These are phyloP conservation scores for Sylvilagus bachmani DNA, from an alignment of 2,113 vertebrate genomes.

Conservation along the genomic window DNA sequence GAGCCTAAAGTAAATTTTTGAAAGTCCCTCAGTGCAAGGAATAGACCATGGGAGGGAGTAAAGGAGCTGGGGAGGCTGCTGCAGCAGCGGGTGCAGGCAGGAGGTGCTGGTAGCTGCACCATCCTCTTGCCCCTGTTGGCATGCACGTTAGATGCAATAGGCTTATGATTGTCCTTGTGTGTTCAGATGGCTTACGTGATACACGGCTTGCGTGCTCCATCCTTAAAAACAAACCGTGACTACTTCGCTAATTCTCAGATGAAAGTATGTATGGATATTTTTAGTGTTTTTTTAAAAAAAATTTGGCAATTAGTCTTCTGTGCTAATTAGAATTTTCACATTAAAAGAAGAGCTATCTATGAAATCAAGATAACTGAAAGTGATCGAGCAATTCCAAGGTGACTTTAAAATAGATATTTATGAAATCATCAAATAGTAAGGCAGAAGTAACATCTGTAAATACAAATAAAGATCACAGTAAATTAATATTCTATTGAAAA, in stretches of 20 bases:
- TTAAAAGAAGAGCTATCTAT: neutral
- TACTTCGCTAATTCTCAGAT: neutral
- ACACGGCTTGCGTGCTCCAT: neutral
- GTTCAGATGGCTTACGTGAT: neutral
- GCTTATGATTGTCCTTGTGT: too few relatives aligned
- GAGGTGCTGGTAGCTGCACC: neutral
- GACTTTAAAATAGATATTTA: neutral
- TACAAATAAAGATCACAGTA: neutral
- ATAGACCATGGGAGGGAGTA: fast-evolving
- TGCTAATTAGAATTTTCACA: neutral
- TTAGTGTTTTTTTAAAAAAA: neutral
- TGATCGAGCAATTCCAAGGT: neutral
- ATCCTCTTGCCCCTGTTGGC: too few relatives aligned
- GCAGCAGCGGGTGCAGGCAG: neutral
- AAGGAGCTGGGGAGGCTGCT: neutral
- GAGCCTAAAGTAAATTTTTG: neutral
- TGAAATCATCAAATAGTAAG: neutral
- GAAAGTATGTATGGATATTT: neutral
- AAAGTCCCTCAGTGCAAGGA: neutral
- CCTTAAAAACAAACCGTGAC: neutral
- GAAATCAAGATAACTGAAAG: neutral
- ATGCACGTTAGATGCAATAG: neutral
- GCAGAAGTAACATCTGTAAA: neutral
- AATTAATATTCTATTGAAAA: neutral
- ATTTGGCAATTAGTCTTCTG: neutral